These are phyloP conservation scores for Bombus confusus DNA, from an alignment of 1,140 invertebrate species.

Conservation along the genomic window DNA sequence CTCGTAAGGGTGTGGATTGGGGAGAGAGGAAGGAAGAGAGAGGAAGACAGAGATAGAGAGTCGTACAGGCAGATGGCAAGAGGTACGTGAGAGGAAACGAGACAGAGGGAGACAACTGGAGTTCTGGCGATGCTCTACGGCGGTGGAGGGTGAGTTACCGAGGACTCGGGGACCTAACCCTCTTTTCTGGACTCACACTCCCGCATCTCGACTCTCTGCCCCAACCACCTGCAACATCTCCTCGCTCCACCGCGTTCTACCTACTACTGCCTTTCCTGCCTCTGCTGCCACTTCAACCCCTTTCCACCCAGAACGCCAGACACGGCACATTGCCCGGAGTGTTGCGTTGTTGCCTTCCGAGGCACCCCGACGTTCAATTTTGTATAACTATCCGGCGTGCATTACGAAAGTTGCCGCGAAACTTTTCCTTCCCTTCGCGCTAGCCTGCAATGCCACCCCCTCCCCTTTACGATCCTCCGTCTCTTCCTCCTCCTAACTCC, in stretches of 20 bases:
- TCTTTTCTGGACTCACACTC: constrained; percentile 81
- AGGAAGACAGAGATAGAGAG: constrained; percentile 19
- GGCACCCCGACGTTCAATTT: constrained; percentile 72
- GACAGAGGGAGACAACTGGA: constrained; percentile 55
- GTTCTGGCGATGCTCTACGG: constrained; percentile 69
- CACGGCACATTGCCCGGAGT: constrained; percentile 73
- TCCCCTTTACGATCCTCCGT: neutral
- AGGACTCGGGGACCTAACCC: constrained; percentile 78
- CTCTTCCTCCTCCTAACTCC: neutral
- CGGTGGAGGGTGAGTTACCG: constrained; percentile 74
- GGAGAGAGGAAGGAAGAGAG: constrained; percentile 1
- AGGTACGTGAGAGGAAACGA: constrained; percentile 35
- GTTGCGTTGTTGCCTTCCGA: constrained; percentile 71
- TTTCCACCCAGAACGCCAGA: constrained; percentile 57
- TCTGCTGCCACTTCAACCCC: constrained; percentile 42
- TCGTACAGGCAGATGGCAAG: constrained; percentile 18
- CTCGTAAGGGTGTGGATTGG: constrained; percentile 60
- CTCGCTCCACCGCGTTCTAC: constrained; percentile 57
- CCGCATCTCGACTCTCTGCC: constrained; percentile 66
- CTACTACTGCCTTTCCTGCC: constrained; percentile 59
- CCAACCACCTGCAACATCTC: constrained; percentile 60
- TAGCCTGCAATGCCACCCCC: constrained; percentile 26
- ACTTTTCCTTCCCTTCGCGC: constrained; percentile 58
- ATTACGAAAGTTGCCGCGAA: constrained; percentile 73
- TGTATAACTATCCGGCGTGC: constrained; percentile 73